A percentile compares a stretch with the other conserved stretches of the same genome.
Conservation (phyloP, 2,113 vertebrate genomes). For the Todiramphus chloris region DNA sequence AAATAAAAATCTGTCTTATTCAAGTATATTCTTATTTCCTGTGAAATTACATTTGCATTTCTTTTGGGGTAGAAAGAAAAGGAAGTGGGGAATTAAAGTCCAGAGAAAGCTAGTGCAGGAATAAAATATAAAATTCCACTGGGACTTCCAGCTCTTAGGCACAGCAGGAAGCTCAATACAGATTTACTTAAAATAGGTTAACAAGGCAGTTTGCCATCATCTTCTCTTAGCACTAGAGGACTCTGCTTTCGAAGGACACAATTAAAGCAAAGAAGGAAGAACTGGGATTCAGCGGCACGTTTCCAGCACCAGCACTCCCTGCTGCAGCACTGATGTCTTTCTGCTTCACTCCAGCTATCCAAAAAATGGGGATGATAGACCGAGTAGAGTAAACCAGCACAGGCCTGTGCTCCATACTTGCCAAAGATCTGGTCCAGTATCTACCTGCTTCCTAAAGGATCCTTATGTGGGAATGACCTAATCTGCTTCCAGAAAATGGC, state of each 20-base stretch:
- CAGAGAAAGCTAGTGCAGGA: constrained; percentile 32
- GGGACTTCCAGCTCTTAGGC: constrained; percentile 63
- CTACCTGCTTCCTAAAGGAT: neutral
- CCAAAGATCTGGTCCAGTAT: neutral
- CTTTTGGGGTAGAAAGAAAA: constrained; percentile 39
- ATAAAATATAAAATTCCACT: constrained; percentile 52
- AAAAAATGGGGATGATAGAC: neutral
- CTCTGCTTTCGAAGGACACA: constrained; percentile 57
- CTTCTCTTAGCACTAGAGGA: constrained; percentile 49
- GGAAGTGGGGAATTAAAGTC: constrained; percentile 53
- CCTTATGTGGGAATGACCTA: neutral
- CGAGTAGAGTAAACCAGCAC: neutral
- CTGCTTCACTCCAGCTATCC: neutral
- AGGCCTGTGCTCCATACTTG: neutral
- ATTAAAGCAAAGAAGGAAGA: constrained; percentile 35
- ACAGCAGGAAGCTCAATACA: constrained; percentile 66
- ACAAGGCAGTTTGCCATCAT: constrained; percentile 66
- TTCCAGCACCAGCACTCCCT: neutral
- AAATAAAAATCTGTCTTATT: neutral
- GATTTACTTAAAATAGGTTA: constrained; percentile 70
- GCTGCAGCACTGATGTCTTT: neutral
- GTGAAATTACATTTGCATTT: constrained; percentile 62
- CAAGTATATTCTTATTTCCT: constrained; percentile 50
- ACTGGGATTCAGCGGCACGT: neutral
- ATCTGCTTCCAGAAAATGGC: neutral